Conservation (phyloP, 2,888 invertebrate genomes). For the Mallateleia sp. region DNA sequence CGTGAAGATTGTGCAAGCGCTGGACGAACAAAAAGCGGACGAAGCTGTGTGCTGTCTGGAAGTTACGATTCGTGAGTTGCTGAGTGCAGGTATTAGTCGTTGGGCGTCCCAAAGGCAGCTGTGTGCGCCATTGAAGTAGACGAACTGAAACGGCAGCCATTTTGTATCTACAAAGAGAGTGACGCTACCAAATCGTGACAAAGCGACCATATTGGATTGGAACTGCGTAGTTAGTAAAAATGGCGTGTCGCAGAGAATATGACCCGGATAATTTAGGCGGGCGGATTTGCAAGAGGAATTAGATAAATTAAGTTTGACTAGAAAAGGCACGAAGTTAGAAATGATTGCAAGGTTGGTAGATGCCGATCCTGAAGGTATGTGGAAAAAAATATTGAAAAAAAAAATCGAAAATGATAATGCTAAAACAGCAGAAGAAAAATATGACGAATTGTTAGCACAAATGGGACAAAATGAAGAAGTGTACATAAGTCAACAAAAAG, state of each 20-base stretch:
- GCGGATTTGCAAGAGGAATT: background rate
- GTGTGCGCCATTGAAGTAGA: too few species aligned
- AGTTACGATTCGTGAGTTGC: too few species aligned
- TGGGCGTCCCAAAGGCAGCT: too few species aligned
- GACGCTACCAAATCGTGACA: too few species aligned
- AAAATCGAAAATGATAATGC: background rate
- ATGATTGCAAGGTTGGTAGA: background rate
- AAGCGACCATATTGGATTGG: too few species aligned
- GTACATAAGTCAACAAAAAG: slow-evolving; percentile 2
- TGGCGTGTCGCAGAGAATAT: background rate
- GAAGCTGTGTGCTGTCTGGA: too few species aligned
- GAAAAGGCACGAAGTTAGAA: background rate
- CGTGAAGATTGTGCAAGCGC: too few species aligned
- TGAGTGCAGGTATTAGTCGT: too few species aligned
- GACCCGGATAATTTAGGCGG: background rate
- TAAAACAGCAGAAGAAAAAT: background rate
- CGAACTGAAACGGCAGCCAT: too few species aligned
- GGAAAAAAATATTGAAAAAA: background rate
- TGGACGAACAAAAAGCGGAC: too few species aligned
- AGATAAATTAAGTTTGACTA: background rate
- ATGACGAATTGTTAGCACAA: background rate
- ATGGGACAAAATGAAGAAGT: slow-evolving; percentile 20
- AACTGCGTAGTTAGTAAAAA: background rate
- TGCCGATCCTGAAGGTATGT: background rate
- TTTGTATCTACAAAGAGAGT: too few species aligned